These are phyloP conservation scores for Drosophila arizonae DNA, from an alignment of 1,140 invertebrate species.

Conservation along the genomic window DNA sequence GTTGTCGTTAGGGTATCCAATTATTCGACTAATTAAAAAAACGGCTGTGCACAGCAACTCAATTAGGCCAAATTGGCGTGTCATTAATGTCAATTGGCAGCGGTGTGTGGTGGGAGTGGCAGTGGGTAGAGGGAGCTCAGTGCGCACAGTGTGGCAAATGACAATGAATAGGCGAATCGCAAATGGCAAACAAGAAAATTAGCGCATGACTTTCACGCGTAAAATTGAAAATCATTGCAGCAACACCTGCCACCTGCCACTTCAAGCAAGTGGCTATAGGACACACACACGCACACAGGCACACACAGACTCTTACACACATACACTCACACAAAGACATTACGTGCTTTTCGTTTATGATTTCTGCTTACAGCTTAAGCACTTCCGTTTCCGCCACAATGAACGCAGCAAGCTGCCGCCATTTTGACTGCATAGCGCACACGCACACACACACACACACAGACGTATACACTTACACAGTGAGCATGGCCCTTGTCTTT, in stretches of 20 bases:
- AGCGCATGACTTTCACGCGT: constrained; percentile 78
- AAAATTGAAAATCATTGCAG: constrained; percentile 81
- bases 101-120: not conserved
- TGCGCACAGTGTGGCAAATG: constrained; percentile 62
- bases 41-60: constrained; percentile 51
- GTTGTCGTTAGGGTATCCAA: constrained; percentile 10
- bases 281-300: not conserved
- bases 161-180: constrained; percentile 74
- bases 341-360: constrained; percentile 81
- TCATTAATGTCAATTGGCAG: constrained; percentile 75
- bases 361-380: constrained; percentile 76
- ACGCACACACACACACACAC: constrained; percentile 3
- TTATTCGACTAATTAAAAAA: constrained; percentile 65
- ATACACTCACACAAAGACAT: constrained; percentile 41
- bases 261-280: constrained; percentile 28
- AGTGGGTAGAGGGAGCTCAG: not conserved
- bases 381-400: constrained; percentile 66
- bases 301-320: not conserved
- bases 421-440: constrained; percentile 43
- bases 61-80: constrained; percentile 68
- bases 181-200: constrained; percentile 59
- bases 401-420: constrained; percentile 48
- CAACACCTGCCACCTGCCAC: constrained; percentile 78
- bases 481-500: constrained; percentile 61
- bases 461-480: not conserved